These are phyloP conservation scores for Chelonoidis abingdonii DNA, from an alignment of 2,113 vertebrate genomes.

Conservation along the genomic window DNA sequence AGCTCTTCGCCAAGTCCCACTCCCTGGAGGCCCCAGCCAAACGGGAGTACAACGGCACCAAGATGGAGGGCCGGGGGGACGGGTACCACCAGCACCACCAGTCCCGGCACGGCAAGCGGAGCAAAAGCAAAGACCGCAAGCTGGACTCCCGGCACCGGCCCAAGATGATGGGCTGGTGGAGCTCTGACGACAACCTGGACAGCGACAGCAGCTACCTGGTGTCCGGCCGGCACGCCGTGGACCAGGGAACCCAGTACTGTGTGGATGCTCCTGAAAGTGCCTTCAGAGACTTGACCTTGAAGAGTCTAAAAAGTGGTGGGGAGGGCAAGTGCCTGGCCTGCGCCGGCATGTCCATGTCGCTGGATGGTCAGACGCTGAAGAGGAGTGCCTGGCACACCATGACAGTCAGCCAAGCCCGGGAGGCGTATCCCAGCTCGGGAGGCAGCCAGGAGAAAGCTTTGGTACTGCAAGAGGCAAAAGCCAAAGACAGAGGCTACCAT, in stretches of 20 bases:
- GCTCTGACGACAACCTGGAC: constrained; percentile 98
- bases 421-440: constrained; percentile 89
- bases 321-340: constrained; percentile 96
- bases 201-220: constrained; percentile 97
- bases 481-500: constrained; percentile 94
- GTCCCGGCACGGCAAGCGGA: constrained; percentile 90
- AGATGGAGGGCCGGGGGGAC: constrained; percentile 88
- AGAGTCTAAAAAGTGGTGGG: constrained; percentile 87
- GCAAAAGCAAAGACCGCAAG: constrained; percentile 90
- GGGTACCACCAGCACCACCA: constrained; percentile 91
- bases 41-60: constrained; percentile 92
- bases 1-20: constrained; percentile 98
- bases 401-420: constrained; percentile 97
- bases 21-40: constrained; percentile 95
- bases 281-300: constrained; percentile 96
- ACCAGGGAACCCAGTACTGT: constrained; percentile 84
- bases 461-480: constrained; percentile 91
- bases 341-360: constrained; percentile 91
- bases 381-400: constrained; percentile 98
- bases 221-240: constrained; percentile 78
- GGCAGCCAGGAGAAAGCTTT: constrained; percentile 89
- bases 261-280: constrained; percentile 94
- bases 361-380: constrained; percentile 92
- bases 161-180: constrained; percentile 97
- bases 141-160: constrained; percentile 89